Conservation (phyloP, 2,797 vertebrate species). For the Protosalanx chinensis region DNA sequence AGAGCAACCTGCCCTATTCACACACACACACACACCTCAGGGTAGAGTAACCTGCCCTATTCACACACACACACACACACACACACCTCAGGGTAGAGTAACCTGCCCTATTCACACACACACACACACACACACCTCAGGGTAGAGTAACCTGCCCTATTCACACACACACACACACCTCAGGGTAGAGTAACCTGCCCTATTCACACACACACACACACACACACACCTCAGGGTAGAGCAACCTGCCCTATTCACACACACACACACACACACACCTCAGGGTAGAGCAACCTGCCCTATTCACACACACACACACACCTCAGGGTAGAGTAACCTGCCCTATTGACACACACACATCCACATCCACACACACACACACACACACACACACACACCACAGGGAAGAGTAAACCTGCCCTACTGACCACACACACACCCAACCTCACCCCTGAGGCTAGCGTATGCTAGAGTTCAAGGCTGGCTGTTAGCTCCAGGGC, state of each 20-base stretch:
- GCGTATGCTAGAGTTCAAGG: too few relatives aligned
- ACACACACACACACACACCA: neutral
- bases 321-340: too few relatives aligned
- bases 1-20: neutral
- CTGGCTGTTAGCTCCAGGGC: constrained; percentile 23
- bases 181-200: too few relatives aligned
- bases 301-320: neutral
- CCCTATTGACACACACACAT: neutral
- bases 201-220: neutral
- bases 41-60: too few relatives aligned
- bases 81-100: neutral
- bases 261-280: neutral
- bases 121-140: neutral
- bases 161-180: too few relatives aligned
- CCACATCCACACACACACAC: too few relatives aligned
- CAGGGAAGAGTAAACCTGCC: neutral
- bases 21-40: neutral
- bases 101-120: neutral
- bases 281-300: too few relatives aligned
- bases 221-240: neutral
- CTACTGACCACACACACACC: neutral
- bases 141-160: too few relatives aligned
- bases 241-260: too few relatives aligned
- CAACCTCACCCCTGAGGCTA: neutral
- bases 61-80: neutral